Base-by-base conservation (phyloP, 2,797 vertebrate species). In the Bradypodion pumilum region DNA sequence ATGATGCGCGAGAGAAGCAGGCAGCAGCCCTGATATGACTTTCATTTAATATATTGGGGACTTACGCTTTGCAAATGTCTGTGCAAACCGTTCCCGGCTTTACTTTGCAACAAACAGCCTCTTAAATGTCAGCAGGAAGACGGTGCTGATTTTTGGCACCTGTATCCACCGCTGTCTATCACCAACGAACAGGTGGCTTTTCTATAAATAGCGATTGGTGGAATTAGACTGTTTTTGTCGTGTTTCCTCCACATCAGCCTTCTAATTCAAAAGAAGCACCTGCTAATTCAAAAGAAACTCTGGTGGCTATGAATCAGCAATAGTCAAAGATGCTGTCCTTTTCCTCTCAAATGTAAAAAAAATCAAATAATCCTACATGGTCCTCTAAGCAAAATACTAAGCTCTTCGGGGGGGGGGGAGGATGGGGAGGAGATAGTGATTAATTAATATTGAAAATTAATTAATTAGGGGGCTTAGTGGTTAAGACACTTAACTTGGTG, bases 161-260 rank as follows among this genome's bases (percentile, higher is more conserved):
- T 49, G 29, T 46, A 27, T 2, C 7, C 15, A 5, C 15, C 72
- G 44, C 42, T 42, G 13, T 62, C 10, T 66, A 42, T 32, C 6
- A 15, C 1, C 78, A 37, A 23, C 1, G 19, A 29, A 42, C 16
- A 0, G 23, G 32, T 59, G 6, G 0, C 5, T 8, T 42, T 25
- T 62, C n/a, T 42, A 13, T 37, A 0, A 5, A 6, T 65, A 0
- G 0, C 5, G 15, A 32, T 7, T 7, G 0, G 0, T 25, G 13
- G 29, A 16, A 6, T 2, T 5, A 49, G 2, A 46, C 4, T 1
- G 42, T 80, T 59, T 75, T 2, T 84, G 32, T 66, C 8, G 25
- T 75, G 52, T 63, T 19, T 7, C n/a, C 35, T 74, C 21, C 60
- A 13, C 29, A 8, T 9, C 49, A 63, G 72, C 40, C 13, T 56